Percentiles rank a stretch among this genome's conserved stretches.
Evolutionary conservation across 2,797 vertebrate species (phyloP).

Genomic region (Monodelphis domestica): DNA sequence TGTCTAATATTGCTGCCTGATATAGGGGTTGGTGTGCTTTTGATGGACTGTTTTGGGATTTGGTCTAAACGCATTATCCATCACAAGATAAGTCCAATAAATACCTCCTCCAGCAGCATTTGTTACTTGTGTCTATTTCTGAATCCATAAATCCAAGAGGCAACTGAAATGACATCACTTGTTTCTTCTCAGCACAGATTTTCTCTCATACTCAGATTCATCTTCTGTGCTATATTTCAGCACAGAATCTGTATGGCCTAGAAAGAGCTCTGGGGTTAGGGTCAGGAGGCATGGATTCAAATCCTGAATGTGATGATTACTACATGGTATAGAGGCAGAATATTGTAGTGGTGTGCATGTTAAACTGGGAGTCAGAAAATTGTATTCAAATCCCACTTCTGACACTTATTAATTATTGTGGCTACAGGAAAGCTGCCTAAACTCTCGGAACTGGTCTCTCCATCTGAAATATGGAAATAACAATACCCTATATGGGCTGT

Average conservation of each 20-base stretch:
- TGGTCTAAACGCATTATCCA: neutral
- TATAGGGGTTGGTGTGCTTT: neutral
- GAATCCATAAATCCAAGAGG: slow-evolving; percentile 44
- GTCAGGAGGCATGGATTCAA: neutral
- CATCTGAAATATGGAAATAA: neutral
- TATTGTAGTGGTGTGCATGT: neutral
- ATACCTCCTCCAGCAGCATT: slow-evolving; percentile 11
- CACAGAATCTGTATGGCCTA: neutral
- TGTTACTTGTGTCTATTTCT: slow-evolving; percentile 15
- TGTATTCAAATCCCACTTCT: neutral
- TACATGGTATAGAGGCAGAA: neutral
- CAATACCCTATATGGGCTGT: neutral
- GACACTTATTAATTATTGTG: neutral
- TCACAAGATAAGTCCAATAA: slow-evolving; percentile 8
- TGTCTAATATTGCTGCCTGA: neutral
- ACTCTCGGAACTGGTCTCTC: neutral
- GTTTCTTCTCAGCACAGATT: neutral
- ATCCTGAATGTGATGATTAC: neutral
- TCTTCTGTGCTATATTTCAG: neutral
- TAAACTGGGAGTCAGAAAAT: neutral
- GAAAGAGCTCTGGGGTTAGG: too few relatives aligned
- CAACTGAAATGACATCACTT: neutral
- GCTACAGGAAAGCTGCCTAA: neutral
- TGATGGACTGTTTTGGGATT: neutral
- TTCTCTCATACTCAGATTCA: neutral